phyloP scores from a whole-genome alignment of 2,113 vertebrate genomes.

The Coturnix japonica region DNA sequence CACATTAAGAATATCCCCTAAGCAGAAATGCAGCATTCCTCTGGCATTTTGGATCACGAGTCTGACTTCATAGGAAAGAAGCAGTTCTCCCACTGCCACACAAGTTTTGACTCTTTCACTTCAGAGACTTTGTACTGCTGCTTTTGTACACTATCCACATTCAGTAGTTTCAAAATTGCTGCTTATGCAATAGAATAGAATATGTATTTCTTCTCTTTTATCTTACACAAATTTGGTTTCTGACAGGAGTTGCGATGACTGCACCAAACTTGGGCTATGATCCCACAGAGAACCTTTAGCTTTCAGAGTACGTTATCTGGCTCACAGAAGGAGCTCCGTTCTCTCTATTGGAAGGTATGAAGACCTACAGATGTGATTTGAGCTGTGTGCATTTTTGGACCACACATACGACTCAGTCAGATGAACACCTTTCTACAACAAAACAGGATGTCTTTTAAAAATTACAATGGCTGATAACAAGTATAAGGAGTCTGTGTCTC shows the following conservation, averaged over 20 bases:
- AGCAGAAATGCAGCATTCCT: background rate
- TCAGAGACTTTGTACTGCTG: background rate
- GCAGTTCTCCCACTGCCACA: background rate
- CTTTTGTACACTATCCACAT: background rate
- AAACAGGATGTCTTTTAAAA: background rate
- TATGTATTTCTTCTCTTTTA: background rate
- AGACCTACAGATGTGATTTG: background rate
- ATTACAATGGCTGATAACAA: background rate
- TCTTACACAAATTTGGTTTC: background rate
- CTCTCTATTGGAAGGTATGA: slow-evolving; percentile 6
- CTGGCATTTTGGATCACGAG: background rate
- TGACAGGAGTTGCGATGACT: slow-evolving; percentile 1
- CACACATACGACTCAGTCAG: background rate
- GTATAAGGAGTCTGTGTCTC: background rate
- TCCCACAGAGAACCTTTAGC: background rate
- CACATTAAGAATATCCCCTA: slow-evolving; percentile 1
- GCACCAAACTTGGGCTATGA: background rate
- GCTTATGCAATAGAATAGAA: background rate
- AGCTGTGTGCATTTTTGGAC: slow-evolving; percentile 28
- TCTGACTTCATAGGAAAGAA: background rate
- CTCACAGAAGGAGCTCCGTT: background rate
- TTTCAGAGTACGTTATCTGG: background rate
- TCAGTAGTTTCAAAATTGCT: background rate
- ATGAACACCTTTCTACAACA: slow-evolving; percentile 1
- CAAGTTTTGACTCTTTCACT: background rate